Percentiles rank a stretch among this genome's conserved stretches.
Conservation (phyloP, 2,113 vertebrate genomes). For the Dipodomys merriami region DNA sequence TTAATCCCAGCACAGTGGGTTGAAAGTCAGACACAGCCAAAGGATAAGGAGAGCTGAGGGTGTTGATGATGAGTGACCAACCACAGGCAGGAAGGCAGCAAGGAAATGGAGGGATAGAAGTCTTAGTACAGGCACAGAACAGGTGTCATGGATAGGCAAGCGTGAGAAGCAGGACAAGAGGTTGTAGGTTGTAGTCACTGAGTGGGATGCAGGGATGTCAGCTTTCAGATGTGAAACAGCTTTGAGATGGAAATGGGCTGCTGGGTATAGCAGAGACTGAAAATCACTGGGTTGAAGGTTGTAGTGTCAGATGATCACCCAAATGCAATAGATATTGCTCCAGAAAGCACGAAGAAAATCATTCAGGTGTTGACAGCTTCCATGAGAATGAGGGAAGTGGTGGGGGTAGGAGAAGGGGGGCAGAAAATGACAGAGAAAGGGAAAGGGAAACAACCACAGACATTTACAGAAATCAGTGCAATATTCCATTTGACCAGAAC, state of each 20-base stretch:
- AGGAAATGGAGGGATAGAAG: slow-evolving; percentile 6
- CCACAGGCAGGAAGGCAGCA: background rate
- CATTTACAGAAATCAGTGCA: slow-evolving; percentile 54
- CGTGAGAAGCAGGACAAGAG: slow-evolving; percentile 33
- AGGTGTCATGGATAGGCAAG: background rate
- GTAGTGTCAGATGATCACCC: slow-evolving; percentile 34
- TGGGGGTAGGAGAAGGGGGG: background rate
- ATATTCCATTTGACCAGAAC: slow-evolving; percentile 43
- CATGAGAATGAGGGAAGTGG: slow-evolving; percentile 43
- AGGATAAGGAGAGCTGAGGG: slow-evolving; percentile 15
- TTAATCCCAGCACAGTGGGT: background rate
- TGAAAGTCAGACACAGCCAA: slow-evolving; percentile 41
- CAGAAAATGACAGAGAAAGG: slow-evolving; percentile 48
- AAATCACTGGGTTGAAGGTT: slow-evolving; percentile 35
- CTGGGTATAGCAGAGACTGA: background rate
- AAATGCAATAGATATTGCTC: slow-evolving; percentile 50
- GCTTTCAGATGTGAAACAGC: slow-evolving; percentile 49
- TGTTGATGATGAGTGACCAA: slow-evolving; percentile 41
- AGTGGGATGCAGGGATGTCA: slow-evolving; percentile 33
- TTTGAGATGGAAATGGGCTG: slow-evolving; percentile 54
- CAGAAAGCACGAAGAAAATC: slow-evolving; percentile 51
- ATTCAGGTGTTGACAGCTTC: slow-evolving; percentile 32
- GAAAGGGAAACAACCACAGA: slow-evolving; percentile 37
- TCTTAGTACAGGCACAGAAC: slow-evolving; percentile 23
- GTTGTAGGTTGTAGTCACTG: background rate